phyloP scores from a whole-genome alignment of 1,140 invertebrate genomes.

The Lutraria rhynchaena region DNA sequence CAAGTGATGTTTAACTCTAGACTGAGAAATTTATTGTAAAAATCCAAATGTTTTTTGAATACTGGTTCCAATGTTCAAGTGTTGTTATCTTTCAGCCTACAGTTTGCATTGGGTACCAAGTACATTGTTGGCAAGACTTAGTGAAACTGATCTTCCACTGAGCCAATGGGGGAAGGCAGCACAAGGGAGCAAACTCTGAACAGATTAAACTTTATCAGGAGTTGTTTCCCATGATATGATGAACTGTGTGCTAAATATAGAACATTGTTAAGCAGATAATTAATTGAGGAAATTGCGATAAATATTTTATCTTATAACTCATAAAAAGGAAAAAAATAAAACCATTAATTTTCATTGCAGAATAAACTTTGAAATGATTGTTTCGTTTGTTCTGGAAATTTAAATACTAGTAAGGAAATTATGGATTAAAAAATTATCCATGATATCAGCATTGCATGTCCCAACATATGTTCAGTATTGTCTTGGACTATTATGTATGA shows the following conservation, averaged over 20 bases:
- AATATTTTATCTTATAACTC: neutral
- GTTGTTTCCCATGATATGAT: neutral
- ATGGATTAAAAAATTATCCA: too few relatives aligned
- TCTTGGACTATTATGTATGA: too few relatives aligned
- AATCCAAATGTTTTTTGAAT: too few relatives aligned
- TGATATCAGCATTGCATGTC: too few relatives aligned
- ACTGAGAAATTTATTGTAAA: too few relatives aligned
- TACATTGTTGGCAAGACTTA: conserved; percentile 69
- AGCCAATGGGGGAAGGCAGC: conserved; percentile 66
- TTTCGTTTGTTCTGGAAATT: too few relatives aligned
- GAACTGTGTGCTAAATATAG: neutral
- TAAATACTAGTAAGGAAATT: too few relatives aligned
- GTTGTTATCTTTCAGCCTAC: conserved; percentile 59
- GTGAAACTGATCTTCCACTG: conserved; percentile 68
- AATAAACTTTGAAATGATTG: too few relatives aligned
- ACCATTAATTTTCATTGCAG: neutral
- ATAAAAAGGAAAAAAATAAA: conserved; percentile 1
- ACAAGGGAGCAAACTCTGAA: conserved; percentile 52
- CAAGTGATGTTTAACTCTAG: too few relatives aligned
- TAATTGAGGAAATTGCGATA: neutral
- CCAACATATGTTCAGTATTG: too few relatives aligned
- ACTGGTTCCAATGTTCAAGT: too few relatives aligned
- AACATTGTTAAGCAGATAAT: neutral
- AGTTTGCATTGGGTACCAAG: conserved; percentile 75
- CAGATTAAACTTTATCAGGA: neutral